phyloP scores from a whole-genome alignment of 2,113 vertebrate genomes.

The Tragelaphus imberbis region DNA sequence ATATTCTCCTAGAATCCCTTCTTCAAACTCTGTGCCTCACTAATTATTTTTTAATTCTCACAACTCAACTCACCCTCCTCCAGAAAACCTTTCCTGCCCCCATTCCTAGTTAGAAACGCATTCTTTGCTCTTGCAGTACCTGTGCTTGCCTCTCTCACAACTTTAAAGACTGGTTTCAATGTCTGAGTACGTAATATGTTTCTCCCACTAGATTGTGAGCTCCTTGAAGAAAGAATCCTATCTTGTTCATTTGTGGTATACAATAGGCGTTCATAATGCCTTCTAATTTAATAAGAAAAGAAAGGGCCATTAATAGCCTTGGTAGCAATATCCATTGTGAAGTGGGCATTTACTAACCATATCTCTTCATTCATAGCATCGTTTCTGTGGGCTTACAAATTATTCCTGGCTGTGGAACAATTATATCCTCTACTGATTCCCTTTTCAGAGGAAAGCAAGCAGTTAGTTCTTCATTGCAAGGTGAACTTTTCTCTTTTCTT shows the following conservation, averaged over 20 bases:
- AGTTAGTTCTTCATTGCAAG: constrained; percentile 88
- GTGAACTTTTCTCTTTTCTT: constrained; percentile 78
- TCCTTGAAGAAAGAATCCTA: not conserved
- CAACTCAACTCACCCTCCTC: not conserved
- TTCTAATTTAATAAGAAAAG: constrained; percentile 1
- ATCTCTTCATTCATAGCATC: not conserved
- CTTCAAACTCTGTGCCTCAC: not conserved
- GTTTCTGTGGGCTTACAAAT: not conserved
- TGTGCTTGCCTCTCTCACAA: not conserved
- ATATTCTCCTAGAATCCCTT: not conserved
- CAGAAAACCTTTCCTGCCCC: not conserved
- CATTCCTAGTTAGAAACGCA: not conserved
- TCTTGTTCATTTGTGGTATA: not conserved
- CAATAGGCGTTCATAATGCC: not conserved
- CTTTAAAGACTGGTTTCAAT: not conserved
- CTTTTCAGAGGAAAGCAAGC: constrained; percentile 87
- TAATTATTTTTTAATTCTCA: not conserved
- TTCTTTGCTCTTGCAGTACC: not conserved
- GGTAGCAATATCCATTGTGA: not conserved
- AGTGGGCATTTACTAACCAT: not conserved
- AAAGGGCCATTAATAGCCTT: not conserved
- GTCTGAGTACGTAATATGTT: not conserved
- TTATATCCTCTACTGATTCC: constrained; percentile 47
- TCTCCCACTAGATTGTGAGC: not conserved
- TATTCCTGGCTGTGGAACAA: not conserved